Base-by-base conservation (phyloP, 2,113 vertebrate genomes). In the Bombycilla garrulus region DNA sequence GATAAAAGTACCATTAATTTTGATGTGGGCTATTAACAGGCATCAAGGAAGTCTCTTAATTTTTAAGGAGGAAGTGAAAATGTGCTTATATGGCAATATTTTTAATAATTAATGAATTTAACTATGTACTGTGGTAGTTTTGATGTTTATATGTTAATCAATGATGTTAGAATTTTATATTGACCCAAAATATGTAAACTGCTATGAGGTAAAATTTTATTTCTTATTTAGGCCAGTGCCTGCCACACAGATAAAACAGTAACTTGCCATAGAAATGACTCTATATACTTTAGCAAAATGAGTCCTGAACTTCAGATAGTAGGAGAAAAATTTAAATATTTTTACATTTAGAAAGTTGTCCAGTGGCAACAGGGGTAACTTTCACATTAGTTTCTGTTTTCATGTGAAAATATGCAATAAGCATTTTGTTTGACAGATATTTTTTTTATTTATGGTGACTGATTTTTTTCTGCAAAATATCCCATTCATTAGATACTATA, bases 91-190 rank as follows among this genome's bases (percentile, higher is more conserved):
- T 92, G 25, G 13, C 45, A 54, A 48, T 79, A 29, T 92, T 82
- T 93, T 97, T 60, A 91, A 88, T 95, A 95, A 94, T 90, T 94
- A 94, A 94, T 81, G 17, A 42, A 60, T 91, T 95, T 92, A 96
- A 80, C 33, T 78, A 48, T 80, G 25, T 81, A 54, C 40, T 69
- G n/a, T n/a, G 60, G 86, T 58, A 89, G 56, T 84, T 97, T 80
- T 84, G 65, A 35, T 50, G 35, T 93, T 88, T 92, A 70, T 95
- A 89, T 90, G 83, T 95, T 86, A 81, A 85, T 94, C n/a, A 67
- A 16, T 57, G 18, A 73, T 58, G 5, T 85, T 64, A 38, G 47
- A 90, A 88, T 35, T 86, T 9, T 57, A 54, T 81, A 36, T 65
- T 81, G 79, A 58, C 40, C 40, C 70, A 69, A 86, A 61, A 35